A percentile compares a stretch with the other conserved stretches of the same genome.
These are phyloP conservation scores for Rotaria sp. DNA, from an alignment of 2,888 invertebrate species.

Conservation along the genomic window DNA sequence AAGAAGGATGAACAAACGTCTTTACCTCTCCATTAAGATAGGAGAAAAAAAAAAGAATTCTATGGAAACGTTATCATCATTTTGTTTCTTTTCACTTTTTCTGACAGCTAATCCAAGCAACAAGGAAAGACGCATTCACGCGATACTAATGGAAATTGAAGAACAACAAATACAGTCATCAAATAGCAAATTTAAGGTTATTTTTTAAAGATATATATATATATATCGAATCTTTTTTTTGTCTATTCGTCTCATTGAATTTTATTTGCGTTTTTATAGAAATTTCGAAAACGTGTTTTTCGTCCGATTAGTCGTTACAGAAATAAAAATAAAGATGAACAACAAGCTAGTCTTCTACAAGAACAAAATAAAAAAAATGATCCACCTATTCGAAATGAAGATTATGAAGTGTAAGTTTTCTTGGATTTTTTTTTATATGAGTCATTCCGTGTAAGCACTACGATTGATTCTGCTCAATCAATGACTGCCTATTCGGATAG, in stretches of 20 bases:
- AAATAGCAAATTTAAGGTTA: background rate
- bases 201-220: background rate
- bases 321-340: background rate
- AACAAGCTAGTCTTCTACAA: background rate
- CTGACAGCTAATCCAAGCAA: background rate
- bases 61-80: background rate
- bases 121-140: background rate
- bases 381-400: background rate
- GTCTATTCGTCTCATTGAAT: background rate
- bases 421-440: too few relatives aligned
- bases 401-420: background rate
- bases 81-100: background rate
- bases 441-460: too few relatives aligned
- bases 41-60: background rate
- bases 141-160: background rate
- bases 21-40: background rate
- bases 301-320: background rate
- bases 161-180: background rate
- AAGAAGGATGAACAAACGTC: background rate
- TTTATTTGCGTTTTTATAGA: background rate
- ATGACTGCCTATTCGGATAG: too few relatives aligned
- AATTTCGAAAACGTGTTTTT: background rate
- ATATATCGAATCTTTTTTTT: background rate
- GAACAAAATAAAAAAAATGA: background rate
- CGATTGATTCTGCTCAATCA: too few relatives aligned